These are phyloP conservation scores for Bombus cullumanus DNA, from an alignment of 1,140 invertebrate species.

Conservation along the genomic window DNA sequence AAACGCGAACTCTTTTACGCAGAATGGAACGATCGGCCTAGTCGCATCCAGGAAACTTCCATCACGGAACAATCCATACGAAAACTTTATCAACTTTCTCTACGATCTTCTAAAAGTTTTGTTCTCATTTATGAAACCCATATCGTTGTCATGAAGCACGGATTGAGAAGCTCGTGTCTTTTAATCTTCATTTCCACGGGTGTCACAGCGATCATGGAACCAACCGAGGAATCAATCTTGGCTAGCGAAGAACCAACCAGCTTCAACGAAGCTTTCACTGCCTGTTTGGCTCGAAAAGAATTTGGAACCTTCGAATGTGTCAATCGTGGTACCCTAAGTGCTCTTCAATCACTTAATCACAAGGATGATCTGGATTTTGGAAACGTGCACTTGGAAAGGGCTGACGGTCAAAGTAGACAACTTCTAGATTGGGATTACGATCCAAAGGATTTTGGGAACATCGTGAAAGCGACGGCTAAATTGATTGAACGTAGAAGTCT, in stretches of 20 bases:
- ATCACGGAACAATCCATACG: background rate
- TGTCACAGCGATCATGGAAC: slow-evolving; percentile 75
- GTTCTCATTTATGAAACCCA: background rate
- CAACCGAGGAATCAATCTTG: slow-evolving; percentile 43
- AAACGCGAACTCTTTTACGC: background rate
- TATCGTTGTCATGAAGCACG: slow-evolving; percentile 63
- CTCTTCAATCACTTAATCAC: slow-evolving; percentile 86
- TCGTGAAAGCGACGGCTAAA: slow-evolving; percentile 88
- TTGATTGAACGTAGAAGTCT: slow-evolving; percentile 88
- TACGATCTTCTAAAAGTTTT: background rate
- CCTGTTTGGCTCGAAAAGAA: slow-evolving; percentile 71
- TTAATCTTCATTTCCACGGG: slow-evolving; percentile 66
- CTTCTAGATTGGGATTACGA: slow-evolving; percentile 85
- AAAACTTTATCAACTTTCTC: slow-evolving; percentile 29
- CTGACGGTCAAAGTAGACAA: slow-evolving; percentile 72
- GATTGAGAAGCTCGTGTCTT: slow-evolving; percentile 65
- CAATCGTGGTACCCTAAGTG: slow-evolving; percentile 86
- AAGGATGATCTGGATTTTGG: slow-evolving; percentile 86
- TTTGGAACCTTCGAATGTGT: slow-evolving; percentile 84
- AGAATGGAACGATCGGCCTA: background rate
- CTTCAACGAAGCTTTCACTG: slow-evolving; percentile 69
- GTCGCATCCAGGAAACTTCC: slow-evolving; percentile 19
- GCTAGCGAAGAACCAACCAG: slow-evolving; percentile 58
- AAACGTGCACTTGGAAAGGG: slow-evolving; percentile 71
- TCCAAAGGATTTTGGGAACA: slow-evolving; percentile 88